phyloP scores from a whole-genome alignment of 2,113 vertebrate species.

The Prunella fulvescens region DNA sequence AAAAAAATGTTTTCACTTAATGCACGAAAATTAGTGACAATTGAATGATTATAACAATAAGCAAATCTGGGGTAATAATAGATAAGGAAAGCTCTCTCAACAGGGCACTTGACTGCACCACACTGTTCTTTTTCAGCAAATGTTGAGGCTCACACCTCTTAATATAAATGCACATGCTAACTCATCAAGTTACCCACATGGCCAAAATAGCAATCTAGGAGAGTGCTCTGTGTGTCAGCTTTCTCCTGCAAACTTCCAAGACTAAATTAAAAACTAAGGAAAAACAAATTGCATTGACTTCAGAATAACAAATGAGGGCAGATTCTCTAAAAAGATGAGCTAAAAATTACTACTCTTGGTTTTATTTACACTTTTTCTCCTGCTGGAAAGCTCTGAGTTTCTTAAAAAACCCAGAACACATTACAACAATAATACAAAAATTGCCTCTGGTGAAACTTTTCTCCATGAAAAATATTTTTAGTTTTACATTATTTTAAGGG shows the following conservation, averaged over 20 bases:
- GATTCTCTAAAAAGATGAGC: background rate
- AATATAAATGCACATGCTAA: background rate
- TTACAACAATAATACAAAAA: background rate
- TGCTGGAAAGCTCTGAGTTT: background rate
- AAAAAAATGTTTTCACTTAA: background rate
- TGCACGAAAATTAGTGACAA: background rate
- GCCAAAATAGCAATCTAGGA: background rate
- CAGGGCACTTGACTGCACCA: background rate
- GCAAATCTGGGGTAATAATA: background rate
- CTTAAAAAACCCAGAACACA: background rate
- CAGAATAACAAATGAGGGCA: background rate
- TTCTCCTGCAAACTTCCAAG: background rate
- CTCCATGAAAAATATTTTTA: background rate
- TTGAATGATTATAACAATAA: background rate
- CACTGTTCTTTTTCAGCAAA: background rate
- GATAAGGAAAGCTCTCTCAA: background rate
- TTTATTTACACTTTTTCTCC: background rate
- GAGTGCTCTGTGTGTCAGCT: background rate
- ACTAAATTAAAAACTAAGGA: background rate
- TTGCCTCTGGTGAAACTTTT: background rate
- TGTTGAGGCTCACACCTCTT: background rate
- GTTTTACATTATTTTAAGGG: background rate
- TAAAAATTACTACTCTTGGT: background rate
- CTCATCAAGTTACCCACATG: background rate
- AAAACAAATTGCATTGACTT: background rate